Conservation (phyloP, 2,797 vertebrate species). For the Malacoctenus gilli region DNA sequence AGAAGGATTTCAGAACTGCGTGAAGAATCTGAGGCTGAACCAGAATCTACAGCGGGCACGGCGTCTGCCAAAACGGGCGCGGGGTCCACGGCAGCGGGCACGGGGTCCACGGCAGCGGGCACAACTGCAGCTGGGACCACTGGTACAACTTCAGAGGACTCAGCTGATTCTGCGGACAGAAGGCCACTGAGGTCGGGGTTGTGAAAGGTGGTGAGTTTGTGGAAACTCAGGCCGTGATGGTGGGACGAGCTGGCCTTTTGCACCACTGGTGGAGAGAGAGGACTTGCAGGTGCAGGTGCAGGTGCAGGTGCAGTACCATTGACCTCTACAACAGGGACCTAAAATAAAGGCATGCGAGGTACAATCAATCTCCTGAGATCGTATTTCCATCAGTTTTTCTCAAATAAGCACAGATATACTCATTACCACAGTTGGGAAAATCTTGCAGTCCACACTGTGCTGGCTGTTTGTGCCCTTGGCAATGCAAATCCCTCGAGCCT, state of each 20-base stretch:
- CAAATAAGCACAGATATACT: neutral
- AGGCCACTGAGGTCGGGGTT: constrained; percentile 58
- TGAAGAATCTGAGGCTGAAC: neutral
- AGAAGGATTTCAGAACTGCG: neutral
- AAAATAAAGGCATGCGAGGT: neutral
- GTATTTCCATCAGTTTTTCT: no score
- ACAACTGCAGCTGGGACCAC: neutral
- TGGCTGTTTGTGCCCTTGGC: constrained; percentile 37
- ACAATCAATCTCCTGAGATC: no score
- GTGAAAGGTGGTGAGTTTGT: constrained; percentile 73
- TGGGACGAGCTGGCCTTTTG: constrained; percentile 25
- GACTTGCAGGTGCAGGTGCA: no score
- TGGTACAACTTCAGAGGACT: constrained; percentile 57
- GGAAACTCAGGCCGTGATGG: constrained; percentile 66
- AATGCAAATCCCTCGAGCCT: constrained; percentile 77
- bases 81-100: neutral
- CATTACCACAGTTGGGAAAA: constrained; percentile 74
- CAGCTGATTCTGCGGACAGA: constrained; percentile 65
- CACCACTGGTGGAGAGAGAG: constrained; percentile 8
- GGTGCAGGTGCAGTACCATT: no score
- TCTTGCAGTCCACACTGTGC: constrained; percentile 69
- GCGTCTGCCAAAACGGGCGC: neutral
- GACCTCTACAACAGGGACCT: constrained; percentile 57
- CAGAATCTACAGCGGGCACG: neutral
- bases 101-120: neutral